Conservation (phyloP, 1,140 invertebrate species). For the Cydia strobilella region DNA sequence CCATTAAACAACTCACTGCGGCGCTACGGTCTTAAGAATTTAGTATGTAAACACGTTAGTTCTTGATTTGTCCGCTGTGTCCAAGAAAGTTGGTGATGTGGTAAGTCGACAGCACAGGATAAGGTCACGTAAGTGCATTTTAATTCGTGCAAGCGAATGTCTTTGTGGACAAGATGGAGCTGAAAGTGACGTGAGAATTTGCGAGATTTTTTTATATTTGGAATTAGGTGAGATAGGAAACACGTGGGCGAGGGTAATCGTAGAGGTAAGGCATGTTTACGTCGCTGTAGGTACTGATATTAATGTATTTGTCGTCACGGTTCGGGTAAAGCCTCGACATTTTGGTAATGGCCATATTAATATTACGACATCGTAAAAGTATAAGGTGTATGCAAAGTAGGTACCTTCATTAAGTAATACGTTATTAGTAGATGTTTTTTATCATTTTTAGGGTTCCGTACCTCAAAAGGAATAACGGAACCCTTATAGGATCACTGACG, state of each 20-base stretch:
- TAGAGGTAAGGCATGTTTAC: background rate
- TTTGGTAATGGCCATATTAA: background rate
- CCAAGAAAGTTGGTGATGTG: background rate
- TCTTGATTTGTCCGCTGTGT: background rate
- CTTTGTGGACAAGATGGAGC: constrained; percentile 63
- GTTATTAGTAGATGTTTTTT: no score
- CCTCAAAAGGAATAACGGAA: no score
- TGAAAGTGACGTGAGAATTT: constrained; percentile 66
- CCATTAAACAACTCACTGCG: background rate
- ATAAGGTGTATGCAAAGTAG: no score
- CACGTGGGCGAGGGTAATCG: background rate
- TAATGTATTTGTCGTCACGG: background rate
- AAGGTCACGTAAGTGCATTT: constrained; percentile 45
- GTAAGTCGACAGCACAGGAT: constrained; percentile 44
- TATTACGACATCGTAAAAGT: no score
- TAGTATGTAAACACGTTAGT: background rate
- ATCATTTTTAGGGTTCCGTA: no score
- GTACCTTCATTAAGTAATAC: no score
- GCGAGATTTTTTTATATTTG: constrained; percentile 15
- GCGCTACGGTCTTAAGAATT: background rate
- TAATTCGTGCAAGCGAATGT: constrained; percentile 19
- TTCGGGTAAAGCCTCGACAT: background rate
- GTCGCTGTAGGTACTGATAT: background rate
- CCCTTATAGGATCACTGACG: no score
- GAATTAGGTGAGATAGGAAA: background rate